phyloP scores from a whole-genome alignment of 2,797 vertebrate genomes.

The Apodemus agrarius region DNA sequence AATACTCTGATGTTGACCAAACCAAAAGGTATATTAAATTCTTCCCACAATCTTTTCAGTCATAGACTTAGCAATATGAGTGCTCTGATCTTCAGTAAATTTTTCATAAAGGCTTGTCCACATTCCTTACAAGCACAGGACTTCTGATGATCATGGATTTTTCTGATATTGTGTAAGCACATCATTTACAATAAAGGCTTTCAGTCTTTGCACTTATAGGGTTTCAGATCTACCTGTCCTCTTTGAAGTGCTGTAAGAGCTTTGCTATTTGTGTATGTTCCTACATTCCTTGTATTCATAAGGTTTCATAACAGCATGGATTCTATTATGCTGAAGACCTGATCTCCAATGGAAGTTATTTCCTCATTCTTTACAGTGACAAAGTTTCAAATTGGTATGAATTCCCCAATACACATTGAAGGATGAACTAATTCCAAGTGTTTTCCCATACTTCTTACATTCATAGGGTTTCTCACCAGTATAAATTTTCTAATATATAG shows the following conservation, averaged over 20 bases:
- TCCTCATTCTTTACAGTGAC: background rate
- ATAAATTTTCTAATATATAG: slow-evolving; percentile 39
- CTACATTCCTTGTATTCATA: slow-evolving; percentile 25
- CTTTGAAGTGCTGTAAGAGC: slow-evolving; percentile 37
- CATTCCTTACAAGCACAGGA: background rate
- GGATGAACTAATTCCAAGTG: background rate
- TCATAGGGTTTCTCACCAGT: slow-evolving; percentile 1
- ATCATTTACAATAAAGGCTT: slow-evolving; percentile 54
- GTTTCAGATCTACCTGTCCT: slow-evolving; percentile 37
- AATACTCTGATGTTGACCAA: background rate
- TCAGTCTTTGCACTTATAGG: slow-evolving; percentile 42
- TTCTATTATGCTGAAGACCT: background rate
- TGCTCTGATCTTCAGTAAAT: background rate
- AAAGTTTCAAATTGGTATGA: background rate
- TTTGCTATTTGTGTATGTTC: background rate
- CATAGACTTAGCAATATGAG: background rate
- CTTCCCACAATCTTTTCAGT: background rate
- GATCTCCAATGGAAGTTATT: background rate
- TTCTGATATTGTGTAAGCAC: background rate
- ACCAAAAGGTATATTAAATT: background rate
- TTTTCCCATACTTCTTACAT: background rate
- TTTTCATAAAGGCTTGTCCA: background rate
- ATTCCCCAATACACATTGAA: background rate
- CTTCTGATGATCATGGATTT: background rate
- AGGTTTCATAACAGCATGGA: slow-evolving; percentile 34